These are phyloP conservation scores for Agelastica alni DNA, from an alignment of 2,888 invertebrate species.

Conservation along the genomic window DNA sequence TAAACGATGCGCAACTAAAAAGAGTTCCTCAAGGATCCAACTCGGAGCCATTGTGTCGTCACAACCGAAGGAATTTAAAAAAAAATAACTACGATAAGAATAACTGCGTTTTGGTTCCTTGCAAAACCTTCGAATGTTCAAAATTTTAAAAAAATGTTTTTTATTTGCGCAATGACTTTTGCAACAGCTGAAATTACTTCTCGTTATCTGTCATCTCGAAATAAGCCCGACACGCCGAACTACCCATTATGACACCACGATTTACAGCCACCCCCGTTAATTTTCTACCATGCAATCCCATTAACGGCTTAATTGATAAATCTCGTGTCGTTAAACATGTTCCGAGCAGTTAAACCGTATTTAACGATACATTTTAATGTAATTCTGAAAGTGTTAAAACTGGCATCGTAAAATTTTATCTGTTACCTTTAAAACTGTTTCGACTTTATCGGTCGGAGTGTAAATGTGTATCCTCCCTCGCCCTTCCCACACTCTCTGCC, in stretches of 20 bases:
- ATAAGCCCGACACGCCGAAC: not conserved
- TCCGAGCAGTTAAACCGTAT: conserved; percentile 5
- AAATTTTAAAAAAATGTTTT: too few species aligned
- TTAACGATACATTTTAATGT: conserved; percentile 22
- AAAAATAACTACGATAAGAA: too few species aligned
- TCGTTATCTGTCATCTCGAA: too few species aligned
- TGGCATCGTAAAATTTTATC: conserved; percentile 19
- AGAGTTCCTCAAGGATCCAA: too few species aligned
- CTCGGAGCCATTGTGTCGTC: too few species aligned
- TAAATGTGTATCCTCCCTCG: conserved; percentile 9
- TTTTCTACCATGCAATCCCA: conserved; percentile 16
- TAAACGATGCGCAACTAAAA: too few species aligned
- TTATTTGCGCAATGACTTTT: too few species aligned
- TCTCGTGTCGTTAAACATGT: conserved; percentile 18
- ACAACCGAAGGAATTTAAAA: too few species aligned
- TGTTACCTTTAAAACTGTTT: conserved; percentile 15
- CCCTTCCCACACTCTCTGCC: not conserved
- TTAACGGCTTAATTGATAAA: conserved; percentile 23
- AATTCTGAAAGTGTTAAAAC: conserved; percentile 23
- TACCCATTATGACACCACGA: conserved; percentile 1
- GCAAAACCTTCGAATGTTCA: too few species aligned
- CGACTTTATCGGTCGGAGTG: conserved; percentile 19
- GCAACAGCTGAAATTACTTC: too few species aligned
- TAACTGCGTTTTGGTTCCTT: too few species aligned
- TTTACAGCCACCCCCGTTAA: conserved; percentile 10